Conservation (phyloP, 2,113 vertebrate genomes). For the Camelus bactrianus region DNA sequence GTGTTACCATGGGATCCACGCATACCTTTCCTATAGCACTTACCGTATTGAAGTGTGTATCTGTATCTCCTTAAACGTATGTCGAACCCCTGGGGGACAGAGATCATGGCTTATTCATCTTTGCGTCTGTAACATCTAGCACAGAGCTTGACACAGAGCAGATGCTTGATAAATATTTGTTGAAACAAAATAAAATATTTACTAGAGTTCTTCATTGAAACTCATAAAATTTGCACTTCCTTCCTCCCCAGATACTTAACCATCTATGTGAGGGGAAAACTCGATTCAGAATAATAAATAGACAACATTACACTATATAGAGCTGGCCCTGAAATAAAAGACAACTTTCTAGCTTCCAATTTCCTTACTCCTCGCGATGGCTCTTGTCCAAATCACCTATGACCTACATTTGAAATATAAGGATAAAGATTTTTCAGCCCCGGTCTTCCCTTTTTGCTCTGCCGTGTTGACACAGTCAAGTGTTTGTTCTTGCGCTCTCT, state of each 20-base stretch:
- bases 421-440: neutral
- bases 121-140: constrained; percentile 46
- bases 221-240: constrained; percentile 65
- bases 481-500: neutral
- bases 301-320: neutral
- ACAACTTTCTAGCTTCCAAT: neutral
- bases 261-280: constrained; percentile 40
- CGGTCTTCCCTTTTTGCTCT: neutral
- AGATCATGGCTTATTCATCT: constrained; percentile 64
- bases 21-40: neutral
- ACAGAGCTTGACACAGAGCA: constrained; percentile 65
- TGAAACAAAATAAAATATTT: constrained; percentile 78
- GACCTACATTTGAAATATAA: neutral
- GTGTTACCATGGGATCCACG: neutral
- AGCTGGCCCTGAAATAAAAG: neutral
- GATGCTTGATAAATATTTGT: constrained; percentile 77
- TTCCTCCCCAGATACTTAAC: constrained; percentile 55
- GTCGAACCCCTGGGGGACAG: neutral
- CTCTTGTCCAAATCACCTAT: neutral
- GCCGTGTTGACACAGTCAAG: neutral
- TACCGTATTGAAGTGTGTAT: neutral
- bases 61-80: constrained; percentile 26
- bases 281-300: constrained; percentile 43
- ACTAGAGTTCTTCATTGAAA: constrained; percentile 64
- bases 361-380: neutral